Evolutionary conservation across 2,797 vertebrate species (phyloP), one percentile per base, ranked within the genome.

Genomic region (Hephaestus fuliginosus): DNA sequence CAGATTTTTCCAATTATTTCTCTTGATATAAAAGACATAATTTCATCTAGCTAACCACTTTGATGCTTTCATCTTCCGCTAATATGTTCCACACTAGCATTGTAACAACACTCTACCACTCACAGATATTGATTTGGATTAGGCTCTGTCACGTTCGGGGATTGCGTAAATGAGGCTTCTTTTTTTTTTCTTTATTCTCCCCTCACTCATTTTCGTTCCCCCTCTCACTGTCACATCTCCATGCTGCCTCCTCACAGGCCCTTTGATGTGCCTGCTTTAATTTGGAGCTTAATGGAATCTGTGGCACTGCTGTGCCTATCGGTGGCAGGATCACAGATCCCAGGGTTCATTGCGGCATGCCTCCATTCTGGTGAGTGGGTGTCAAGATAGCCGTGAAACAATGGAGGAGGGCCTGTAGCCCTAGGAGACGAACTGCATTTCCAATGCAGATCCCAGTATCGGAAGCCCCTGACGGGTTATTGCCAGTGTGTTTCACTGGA

Each of bases 181-280:
- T 83, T 81, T 78, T 69, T 78, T 70, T 76, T 63, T 72, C 80
- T 85, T 86, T 88, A 83, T 86, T 81, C 87, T 82, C 88, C 84
- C 74, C 88, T 88, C 88, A 90, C 93, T 92, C 88, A 90, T 90
- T 89, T 90, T 89, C 22, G 61, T 86, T 83, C 86, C 87, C 88
- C 84, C 81, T 91, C 81, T 87, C 86, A 78, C 86, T 85, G 88
- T 94, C 89, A 91, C 86, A 89, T 92, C 88, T 92, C 92, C 90
- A 86, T 89, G 91, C 89, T 88, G 89, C 88, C 90, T 94, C 89
- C 90, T 91, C 88, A 65, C 88, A 85, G 82, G 84, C 89, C 85
- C 93, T 96, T 95, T 96, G 95, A 95, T 95, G 93, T 95, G 93
- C 89, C 91, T 89, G 89, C 91, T 95, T 96, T 96, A 95, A 95